These are phyloP conservation scores for Bellardia bayeri DNA, from an alignment of 2,888 invertebrate species.

Conservation along the genomic window DNA sequence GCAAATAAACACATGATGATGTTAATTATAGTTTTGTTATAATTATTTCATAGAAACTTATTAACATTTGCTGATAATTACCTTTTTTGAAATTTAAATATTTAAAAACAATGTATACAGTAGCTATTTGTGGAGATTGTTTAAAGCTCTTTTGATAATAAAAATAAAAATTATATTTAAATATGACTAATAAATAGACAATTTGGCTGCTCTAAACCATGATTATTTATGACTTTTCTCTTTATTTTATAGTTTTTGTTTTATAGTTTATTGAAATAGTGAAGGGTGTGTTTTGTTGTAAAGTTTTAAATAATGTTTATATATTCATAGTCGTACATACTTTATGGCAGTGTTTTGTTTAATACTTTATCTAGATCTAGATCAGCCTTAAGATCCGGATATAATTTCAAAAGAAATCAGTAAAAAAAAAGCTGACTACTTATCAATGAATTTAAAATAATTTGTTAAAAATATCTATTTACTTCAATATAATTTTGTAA, in stretches of 20 bases:
- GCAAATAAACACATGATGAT: conserved; percentile 27
- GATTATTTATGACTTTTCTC: not conserved
- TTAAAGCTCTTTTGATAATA: not conserved
- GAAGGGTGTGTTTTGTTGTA: conserved; percentile 49
- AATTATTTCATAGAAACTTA: conserved; percentile 20
- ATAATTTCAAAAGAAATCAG: too few species aligned
- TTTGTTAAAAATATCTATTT: too few species aligned
- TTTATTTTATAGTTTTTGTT: not conserved
- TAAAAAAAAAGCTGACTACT: too few species aligned
- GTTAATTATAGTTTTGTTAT: conserved; percentile 27
- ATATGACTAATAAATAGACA: conserved; percentile 1
- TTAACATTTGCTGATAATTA: conserved; percentile 2
- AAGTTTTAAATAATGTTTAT: conserved; percentile 1
- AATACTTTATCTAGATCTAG: conserved; percentile 12
- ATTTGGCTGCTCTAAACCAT: not conserved
- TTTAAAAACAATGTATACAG: not conserved
- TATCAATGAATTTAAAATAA: too few species aligned
- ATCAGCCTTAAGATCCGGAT: too few species aligned
- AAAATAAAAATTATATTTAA: conserved; percentile 4
- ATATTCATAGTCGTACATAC: not conserved
- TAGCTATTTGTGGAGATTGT: not conserved
- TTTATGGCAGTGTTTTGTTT: conserved; percentile 19
- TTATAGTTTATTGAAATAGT: conserved; percentile 32
- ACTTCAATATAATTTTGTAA: too few species aligned
- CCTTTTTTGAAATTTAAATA: conserved; percentile 11